A percentile compares a stretch with the other conserved stretches of the same genome.
Conservation (phyloP, 2,113 vertebrate genomes). For the Perca schrenkii region DNA sequence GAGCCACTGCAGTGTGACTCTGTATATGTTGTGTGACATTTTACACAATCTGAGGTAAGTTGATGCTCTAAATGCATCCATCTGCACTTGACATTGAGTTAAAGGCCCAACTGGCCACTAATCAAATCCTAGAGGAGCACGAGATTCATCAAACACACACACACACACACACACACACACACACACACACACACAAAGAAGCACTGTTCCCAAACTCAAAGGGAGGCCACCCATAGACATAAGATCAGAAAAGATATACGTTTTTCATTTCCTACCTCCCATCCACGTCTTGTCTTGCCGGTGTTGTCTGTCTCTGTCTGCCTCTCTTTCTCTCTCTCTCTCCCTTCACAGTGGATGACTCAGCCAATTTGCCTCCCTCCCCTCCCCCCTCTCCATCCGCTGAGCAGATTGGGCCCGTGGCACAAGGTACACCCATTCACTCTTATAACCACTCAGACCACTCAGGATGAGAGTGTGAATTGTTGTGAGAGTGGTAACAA, state of each 20-base stretch:
- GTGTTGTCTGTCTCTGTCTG: constrained; percentile 63
- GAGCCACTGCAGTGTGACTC: neutral
- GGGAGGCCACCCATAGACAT: constrained; percentile 7
- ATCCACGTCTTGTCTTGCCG: constrained; percentile 74
- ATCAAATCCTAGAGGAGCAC: constrained; percentile 20
- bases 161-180: constrained; percentile 19
- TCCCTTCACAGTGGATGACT: constrained; percentile 90
- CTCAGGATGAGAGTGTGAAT: constrained; percentile 57
- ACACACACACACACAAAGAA: constrained; percentile 2
- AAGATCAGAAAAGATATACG: constrained; percentile 22
- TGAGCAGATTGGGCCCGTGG: constrained; percentile 89
- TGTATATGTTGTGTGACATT: neutral
- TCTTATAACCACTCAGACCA: constrained; percentile 33
- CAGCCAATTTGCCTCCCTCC: constrained; percentile 95
- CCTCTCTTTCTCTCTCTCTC: constrained; percentile 73
- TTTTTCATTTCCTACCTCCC: constrained; percentile 70
- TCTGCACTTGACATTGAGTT: constrained; percentile 8
- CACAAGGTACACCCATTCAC: constrained; percentile 88
- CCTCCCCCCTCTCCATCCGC: constrained; percentile 96
- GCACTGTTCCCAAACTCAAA: constrained; percentile 3
- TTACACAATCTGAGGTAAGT: constrained; percentile 23
- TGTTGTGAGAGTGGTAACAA: constrained; percentile 39
- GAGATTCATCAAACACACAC: constrained; percentile 22
- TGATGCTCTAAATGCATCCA: neutral
- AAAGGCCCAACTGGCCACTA: neutral